Evolutionary conservation across 2,888 invertebrate species (phyloP).

Genomic region (Lasioglossum malachurum): DNA sequence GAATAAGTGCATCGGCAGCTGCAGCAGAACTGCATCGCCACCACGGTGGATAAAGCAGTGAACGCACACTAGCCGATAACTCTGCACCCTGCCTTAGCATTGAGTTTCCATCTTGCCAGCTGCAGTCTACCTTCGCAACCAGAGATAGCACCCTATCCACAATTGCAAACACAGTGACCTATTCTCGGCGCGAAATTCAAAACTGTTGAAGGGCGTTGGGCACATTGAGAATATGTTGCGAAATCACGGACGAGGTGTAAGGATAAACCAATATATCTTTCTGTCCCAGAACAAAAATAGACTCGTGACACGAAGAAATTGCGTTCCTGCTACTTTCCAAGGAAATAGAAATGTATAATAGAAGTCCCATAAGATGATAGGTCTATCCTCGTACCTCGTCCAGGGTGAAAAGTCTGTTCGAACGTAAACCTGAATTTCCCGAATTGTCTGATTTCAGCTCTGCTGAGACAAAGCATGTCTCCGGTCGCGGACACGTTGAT

Average conservation of each 20-base stretch:
- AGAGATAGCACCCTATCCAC: background rate
- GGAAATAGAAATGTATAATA: too few relatives aligned
- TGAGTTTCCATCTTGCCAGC: slow-evolving; percentile 38
- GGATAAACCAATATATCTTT: too few relatives aligned
- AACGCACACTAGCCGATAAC: background rate
- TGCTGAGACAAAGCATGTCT: slow-evolving; percentile 86
- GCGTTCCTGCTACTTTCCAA: too few relatives aligned
- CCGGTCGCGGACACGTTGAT: slow-evolving; percentile 82
- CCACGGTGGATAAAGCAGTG: slow-evolving; percentile 9
- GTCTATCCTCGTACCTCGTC: too few relatives aligned
- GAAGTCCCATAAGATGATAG: too few relatives aligned
- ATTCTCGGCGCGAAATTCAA: background rate
- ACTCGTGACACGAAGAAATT: too few relatives aligned
- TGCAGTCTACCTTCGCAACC: background rate
- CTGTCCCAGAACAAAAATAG: too few relatives aligned
- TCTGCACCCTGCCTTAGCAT: background rate
- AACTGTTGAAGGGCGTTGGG: background rate
- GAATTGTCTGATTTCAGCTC: slow-evolving; percentile 84
- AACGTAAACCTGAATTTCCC: too few relatives aligned
- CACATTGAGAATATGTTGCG: too few relatives aligned
- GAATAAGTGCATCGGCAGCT: slow-evolving; percentile 75
- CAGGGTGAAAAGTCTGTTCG: too few relatives aligned
- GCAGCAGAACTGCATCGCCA: slow-evolving; percentile 24
- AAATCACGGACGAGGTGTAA: too few relatives aligned
- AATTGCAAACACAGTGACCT: background rate